Percentiles rank a stretch among this genome's conserved stretches.
Conservation (phyloP, 2,888 invertebrate genomes). For the Drosophila robusta region DNA sequence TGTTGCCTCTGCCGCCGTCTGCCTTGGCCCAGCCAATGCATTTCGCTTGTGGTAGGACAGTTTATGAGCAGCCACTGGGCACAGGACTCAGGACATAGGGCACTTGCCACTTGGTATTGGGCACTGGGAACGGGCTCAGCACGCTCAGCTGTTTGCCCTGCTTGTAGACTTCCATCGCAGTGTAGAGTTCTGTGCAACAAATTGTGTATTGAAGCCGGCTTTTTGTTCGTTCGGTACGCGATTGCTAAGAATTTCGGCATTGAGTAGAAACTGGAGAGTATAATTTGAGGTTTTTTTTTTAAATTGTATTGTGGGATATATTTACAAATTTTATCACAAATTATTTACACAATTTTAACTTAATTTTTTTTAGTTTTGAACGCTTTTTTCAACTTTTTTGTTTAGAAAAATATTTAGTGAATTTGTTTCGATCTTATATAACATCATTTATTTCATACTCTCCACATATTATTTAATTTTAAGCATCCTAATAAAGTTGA, state of each 20-base stretch:
- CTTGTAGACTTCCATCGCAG: conserved; percentile 42
- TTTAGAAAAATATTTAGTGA: no score
- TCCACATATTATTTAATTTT: not conserved
- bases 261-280: not conserved
- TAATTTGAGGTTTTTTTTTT: not conserved
- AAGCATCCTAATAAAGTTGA: not conserved
- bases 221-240: conserved; percentile 31
- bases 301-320: not conserved
- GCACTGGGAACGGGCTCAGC: conserved; percentile 34
- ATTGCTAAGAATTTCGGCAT: not conserved
- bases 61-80: conserved; percentile 33
- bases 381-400: no score
- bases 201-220: conserved; percentile 71
- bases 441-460: no score
- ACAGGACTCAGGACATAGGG: conserved; percentile 2
- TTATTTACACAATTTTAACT: no score
- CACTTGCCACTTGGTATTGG: not conserved
- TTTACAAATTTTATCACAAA: no score
- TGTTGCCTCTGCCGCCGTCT: conserved; percentile 26
- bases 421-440: no score
- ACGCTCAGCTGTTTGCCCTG: conserved; percentile 68
- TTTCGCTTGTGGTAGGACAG: conserved; percentile 81
- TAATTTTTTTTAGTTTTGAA: no score
- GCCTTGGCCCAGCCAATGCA: conserved; percentile 70
- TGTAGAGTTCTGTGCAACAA: conserved; percentile 74